These are phyloP conservation scores for Pangasianodon gigas DNA, from an alignment of 2,113 vertebrate species.

Conservation along the genomic window DNA sequence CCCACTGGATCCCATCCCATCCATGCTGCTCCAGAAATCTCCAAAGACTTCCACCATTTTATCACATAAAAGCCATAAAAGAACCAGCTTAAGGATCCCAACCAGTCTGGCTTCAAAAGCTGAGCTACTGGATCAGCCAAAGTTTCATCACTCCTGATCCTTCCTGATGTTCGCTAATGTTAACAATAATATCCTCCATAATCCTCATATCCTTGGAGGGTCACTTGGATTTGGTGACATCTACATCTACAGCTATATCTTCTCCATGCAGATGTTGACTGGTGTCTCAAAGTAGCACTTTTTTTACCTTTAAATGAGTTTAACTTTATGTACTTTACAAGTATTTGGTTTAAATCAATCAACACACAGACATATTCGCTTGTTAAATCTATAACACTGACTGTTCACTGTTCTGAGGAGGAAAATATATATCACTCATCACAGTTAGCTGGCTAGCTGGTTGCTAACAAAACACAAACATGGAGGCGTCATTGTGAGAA, in stretches of 20 bases:
- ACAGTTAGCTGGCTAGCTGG: background rate
- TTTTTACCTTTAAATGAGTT: no score
- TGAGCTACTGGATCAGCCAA: background rate
- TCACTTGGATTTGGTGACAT: background rate
- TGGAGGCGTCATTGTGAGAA: no score
- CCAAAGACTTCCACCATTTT: background rate
- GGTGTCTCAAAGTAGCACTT: background rate
- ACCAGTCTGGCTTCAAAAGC: background rate
- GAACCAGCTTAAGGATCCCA: background rate
- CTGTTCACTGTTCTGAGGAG: no score
- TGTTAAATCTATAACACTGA: no score
- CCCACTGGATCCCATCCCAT: background rate
- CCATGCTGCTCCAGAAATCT: background rate
- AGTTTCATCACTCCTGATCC: no score
- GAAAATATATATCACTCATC: no score
- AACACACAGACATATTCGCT: no score
- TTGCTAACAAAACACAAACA: no score
- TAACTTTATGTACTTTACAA: no score
- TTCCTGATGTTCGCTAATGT: background rate
- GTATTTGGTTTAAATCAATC: no score
- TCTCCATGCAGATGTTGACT: background rate
- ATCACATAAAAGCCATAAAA: background rate
- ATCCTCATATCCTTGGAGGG: background rate
- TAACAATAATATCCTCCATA: background rate
- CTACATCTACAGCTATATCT: background rate